A percentile compares a stretch with the other conserved stretches of the same genome.
phyloP scores from a whole-genome alignment of 2,113 vertebrate genomes.

The Castor canadensis region DNA sequence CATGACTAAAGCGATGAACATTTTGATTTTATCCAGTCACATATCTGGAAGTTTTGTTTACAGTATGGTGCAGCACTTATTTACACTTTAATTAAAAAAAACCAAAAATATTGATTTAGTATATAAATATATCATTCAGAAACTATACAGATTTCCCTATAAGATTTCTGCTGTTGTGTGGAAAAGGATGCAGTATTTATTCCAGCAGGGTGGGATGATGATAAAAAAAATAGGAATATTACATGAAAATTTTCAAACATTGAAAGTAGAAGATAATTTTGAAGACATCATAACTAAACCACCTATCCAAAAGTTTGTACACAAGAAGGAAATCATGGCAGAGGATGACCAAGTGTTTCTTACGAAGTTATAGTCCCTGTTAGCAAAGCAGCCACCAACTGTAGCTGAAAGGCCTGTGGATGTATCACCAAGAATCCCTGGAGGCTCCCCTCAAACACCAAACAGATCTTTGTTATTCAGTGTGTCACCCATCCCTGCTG shows the following conservation, averaged over 20 bases:
- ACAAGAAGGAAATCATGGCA: conserved; percentile 98
- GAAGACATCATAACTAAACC: conserved; percentile 97
- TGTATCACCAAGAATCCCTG: conserved; percentile 92
- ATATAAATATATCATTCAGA: conserved; percentile 99
- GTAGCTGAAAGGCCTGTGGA: conserved; percentile 96
- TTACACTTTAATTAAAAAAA: conserved; percentile 99
- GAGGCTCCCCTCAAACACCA: conserved; percentile 94
- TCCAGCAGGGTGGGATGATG: conserved; percentile 99
- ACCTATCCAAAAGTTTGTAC: conserved; percentile 98
- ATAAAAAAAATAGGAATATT: conserved; percentile 99
- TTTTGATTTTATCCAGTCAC: conserved; percentile 98
- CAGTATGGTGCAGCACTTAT: conserved; percentile 97
- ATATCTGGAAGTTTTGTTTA: conserved; percentile 97
- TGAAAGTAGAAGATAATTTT: conserved; percentile 95
- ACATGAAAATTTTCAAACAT: conserved; percentile 96
- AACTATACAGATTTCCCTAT: conserved; percentile 97
- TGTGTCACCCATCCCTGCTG: conserved; percentile 94
- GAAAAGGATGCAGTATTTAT: conserved; percentile 99
- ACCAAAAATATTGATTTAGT: conserved; percentile 98
- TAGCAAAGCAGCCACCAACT: conserved; percentile 95
- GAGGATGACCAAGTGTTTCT: conserved; percentile 99
- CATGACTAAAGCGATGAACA: conserved; percentile 99
- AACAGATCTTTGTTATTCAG: conserved; percentile 94
- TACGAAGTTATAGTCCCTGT: conserved; percentile 96
- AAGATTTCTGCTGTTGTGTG: conserved; percentile 94